A percentile compares a stretch with the other conserved stretches of the same genome.
phyloP scores from a whole-genome alignment of 1,140 invertebrate genomes.

The Centruroides sculpturatus region DNA sequence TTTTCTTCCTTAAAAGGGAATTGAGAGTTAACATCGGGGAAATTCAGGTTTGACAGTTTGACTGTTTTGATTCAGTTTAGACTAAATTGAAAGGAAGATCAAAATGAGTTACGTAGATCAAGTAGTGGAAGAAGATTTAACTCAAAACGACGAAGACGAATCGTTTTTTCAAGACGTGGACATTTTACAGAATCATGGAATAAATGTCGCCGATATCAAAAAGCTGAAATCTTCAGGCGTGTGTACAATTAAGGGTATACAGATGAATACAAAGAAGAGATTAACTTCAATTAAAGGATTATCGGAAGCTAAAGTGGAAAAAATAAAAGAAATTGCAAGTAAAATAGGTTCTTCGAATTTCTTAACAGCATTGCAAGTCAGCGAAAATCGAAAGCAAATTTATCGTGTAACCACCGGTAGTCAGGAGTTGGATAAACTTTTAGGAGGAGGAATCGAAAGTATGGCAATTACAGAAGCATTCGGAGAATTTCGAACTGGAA shows the following conservation, averaged over 20 bases:
- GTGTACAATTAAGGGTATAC: constrained; percentile 62
- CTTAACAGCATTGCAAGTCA: constrained; percentile 56
- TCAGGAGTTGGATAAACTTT: constrained; percentile 49
- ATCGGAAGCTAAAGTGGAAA: constrained; percentile 64
- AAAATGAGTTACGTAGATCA: neutral
- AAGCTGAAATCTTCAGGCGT: constrained; percentile 60
- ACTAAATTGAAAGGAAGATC: too few species aligned
- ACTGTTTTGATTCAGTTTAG: too few species aligned
- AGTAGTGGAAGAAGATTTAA: neutral
- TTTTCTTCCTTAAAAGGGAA: too few species aligned
- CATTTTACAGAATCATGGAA: constrained; percentile 37
- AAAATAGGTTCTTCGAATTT: constrained; percentile 33
- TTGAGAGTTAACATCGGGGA: too few species aligned
- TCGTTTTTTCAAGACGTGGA: constrained; percentile 40
- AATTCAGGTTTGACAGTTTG: too few species aligned
- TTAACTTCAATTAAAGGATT: constrained; percentile 58
- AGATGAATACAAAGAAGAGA: constrained; percentile 63
- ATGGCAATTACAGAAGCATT: constrained; percentile 39
- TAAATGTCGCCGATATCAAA: constrained; percentile 49
- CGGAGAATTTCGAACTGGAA: constrained; percentile 44
- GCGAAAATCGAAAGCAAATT: constrained; percentile 49
- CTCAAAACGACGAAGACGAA: constrained; percentile 17
- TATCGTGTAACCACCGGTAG: constrained; percentile 60
- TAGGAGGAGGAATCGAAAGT: constrained; percentile 38
- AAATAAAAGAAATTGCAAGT: constrained; percentile 60